phyloP scores from a whole-genome alignment of 2,888 invertebrate genomes.

The Leptarthrus brevirostris region DNA sequence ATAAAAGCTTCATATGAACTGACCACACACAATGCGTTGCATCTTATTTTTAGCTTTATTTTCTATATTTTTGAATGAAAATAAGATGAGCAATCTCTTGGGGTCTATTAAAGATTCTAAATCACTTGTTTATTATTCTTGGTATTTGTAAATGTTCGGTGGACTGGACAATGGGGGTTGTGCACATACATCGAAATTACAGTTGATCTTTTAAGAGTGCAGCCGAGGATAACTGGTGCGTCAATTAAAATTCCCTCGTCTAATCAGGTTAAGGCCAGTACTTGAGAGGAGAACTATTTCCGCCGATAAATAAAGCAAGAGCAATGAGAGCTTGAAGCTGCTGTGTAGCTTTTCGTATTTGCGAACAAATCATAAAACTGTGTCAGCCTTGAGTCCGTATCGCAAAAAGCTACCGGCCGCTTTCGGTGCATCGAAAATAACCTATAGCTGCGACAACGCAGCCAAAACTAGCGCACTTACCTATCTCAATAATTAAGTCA shows the following conservation, averaged over 20 bases:
- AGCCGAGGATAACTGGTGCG: slow-evolving; percentile 39
- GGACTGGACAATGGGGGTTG: slow-evolving; percentile 21
- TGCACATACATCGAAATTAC: not conserved
- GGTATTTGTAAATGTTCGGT: slow-evolving; percentile 5
- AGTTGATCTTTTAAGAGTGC: slow-evolving; percentile 28
- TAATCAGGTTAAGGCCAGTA: slow-evolving; percentile 43
- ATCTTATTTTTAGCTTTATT: not conserved
- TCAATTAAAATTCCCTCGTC: slow-evolving; percentile 43
- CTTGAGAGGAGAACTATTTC: slow-evolving; percentile 42
- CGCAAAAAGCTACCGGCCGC: not conserved
- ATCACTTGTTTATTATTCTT: slow-evolving; percentile 15
- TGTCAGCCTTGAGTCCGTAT: slow-evolving; percentile 40
- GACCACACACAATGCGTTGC: too few relatives aligned
- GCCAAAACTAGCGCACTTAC: slow-evolving; percentile 37
- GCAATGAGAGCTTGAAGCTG: slow-evolving; percentile 28
- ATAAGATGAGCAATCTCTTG: not conserved
- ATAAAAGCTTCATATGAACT: too few relatives aligned
- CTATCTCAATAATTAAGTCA: slow-evolving; percentile 32
- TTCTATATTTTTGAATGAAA: slow-evolving; percentile 23
- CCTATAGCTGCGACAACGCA: slow-evolving; percentile 2
- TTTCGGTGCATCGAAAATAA: slow-evolving; percentile 20
- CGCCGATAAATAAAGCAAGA: slow-evolving; percentile 42
- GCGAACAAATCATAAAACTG: slow-evolving; percentile 45
- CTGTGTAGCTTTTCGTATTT: slow-evolving; percentile 23
- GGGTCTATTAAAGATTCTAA: slow-evolving; percentile 5